Evolutionary conservation across 2,888 invertebrate genomes (phyloP).

Genomic region (Micoletzkya japonica): DNA sequence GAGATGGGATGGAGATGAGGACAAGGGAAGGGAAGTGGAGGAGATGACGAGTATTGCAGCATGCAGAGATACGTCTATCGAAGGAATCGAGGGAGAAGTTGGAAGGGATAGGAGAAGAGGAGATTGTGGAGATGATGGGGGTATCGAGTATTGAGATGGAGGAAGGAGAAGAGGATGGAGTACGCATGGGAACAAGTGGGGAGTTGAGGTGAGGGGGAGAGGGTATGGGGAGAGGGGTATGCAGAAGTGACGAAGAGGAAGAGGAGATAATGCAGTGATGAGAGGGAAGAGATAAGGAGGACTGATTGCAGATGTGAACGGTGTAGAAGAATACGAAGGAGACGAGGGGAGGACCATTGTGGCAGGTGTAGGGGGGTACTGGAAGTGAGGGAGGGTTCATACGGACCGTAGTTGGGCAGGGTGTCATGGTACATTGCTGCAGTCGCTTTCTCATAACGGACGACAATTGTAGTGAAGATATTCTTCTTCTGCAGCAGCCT

Average conservation of each 20-base stretch:
- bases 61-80: neutral
- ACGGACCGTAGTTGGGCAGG: too few species aligned
- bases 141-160: neutral
- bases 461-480: neutral
- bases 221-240: slow-evolving; percentile 7
- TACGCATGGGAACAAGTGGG: neutral
- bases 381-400: neutral
- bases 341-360: slow-evolving; percentile 25
- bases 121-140: slow-evolving; percentile 18
- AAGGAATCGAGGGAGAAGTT: neutral
- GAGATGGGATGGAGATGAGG: slow-evolving; percentile 1
- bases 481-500: too few species aligned
- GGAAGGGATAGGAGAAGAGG: neutral
- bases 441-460: too few species aligned
- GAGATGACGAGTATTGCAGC: slow-evolving; percentile 11
- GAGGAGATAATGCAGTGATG: neutral
- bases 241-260: neutral
- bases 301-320: slow-evolving; percentile 35
- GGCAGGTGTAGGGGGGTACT: slow-evolving; percentile 27
- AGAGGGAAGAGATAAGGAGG: neutral
- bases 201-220: neutral
- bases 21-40: neutral
- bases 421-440: too few species aligned
- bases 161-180: neutral
- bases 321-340: slow-evolving; percentile 42